Percentiles rank a stretch among this genome's conserved stretches.
phyloP scores from a whole-genome alignment of 1,140 invertebrate genomes.

The Himalopsyche phryganea region DNA sequence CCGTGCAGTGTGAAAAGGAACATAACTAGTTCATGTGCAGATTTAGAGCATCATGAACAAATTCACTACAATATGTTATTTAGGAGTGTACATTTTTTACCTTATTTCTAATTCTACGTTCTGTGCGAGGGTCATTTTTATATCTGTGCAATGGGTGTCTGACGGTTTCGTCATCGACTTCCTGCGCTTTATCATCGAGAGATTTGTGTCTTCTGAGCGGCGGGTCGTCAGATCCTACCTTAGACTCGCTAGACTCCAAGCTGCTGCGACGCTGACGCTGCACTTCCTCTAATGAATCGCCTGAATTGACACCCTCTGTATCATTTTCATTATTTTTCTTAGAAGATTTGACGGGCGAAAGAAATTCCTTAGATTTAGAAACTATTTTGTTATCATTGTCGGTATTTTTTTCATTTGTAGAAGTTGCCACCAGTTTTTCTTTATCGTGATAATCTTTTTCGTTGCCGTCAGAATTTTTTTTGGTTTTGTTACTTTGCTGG shows the following conservation, averaged over 20 bases:
- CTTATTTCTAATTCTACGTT: slow-evolving; percentile 66
- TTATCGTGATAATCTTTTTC: neutral
- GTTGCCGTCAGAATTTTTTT: neutral
- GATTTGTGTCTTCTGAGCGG: slow-evolving; percentile 55
- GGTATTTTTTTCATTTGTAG: slow-evolving; percentile 4
- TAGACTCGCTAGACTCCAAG: slow-evolving; percentile 51
- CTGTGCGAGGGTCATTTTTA: slow-evolving; percentile 57
- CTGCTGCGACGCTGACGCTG: slow-evolving; percentile 50
- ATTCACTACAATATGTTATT: no score
- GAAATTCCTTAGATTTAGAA: neutral
- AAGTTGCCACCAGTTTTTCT: neutral
- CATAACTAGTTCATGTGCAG: no score
- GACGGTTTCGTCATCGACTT: slow-evolving; percentile 43
- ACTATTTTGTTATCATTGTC: neutral
- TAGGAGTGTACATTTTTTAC: slow-evolving; percentile 44
- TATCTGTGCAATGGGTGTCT: slow-evolving; percentile 51
- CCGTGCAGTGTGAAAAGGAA: no score
- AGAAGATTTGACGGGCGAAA: neutral
- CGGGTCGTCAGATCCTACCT: slow-evolving; percentile 44
- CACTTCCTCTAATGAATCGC: neutral
- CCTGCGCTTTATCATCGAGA: slow-evolving; percentile 51
- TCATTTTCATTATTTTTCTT: slow-evolving; percentile 6
- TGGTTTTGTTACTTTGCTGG: neutral
- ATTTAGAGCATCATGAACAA: no score
- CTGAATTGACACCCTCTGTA: neutral